Evolutionary conservation across 2,113 vertebrate genomes (phyloP).

Genomic region (Grammomys dolichurus): DNA sequence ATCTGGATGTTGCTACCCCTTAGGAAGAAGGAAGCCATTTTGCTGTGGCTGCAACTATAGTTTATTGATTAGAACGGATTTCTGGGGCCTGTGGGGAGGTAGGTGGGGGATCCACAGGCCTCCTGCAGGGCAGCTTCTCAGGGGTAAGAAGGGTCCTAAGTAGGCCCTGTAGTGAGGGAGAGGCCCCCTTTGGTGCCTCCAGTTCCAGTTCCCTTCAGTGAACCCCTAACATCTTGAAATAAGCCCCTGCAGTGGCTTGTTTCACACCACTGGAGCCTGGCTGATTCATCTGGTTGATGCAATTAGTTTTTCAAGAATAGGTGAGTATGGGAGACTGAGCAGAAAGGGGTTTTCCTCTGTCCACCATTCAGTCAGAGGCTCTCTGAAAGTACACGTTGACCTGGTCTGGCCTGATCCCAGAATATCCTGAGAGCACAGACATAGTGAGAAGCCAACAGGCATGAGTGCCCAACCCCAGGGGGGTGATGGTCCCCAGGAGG

Average conservation of each 20-base stretch:
- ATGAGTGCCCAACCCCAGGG: rapidly evolving
- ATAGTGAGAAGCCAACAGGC: rapidly evolving
- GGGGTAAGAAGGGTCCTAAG: not conserved
- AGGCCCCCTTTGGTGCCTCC: rapidly evolving
- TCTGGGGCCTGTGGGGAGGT: not conserved
- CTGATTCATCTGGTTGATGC: not conserved
- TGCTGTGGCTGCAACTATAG: not conserved
- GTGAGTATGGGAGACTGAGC: not conserved
- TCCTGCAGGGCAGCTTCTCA: not conserved
- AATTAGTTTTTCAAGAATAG: not conserved
- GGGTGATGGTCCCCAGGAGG: rapidly evolving
- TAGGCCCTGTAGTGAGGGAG: too few species aligned
- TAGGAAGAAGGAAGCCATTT: not conserved
- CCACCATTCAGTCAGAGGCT: rapidly evolving
- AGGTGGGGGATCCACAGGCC: not conserved
- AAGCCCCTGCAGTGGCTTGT: not conserved
- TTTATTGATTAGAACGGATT: not conserved
- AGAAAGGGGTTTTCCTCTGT: rapidly evolving
- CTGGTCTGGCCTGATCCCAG: not conserved
- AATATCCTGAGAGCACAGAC: rapidly evolving
- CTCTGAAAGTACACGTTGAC: rapidly evolving
- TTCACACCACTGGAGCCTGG: not conserved
- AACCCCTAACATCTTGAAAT: not conserved
- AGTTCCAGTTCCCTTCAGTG: not conserved
- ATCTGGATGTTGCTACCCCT: too few species aligned